Evolutionary conservation across 1,140 invertebrate species (phyloP).

Genomic region (Agrypnia vestita): DNA sequence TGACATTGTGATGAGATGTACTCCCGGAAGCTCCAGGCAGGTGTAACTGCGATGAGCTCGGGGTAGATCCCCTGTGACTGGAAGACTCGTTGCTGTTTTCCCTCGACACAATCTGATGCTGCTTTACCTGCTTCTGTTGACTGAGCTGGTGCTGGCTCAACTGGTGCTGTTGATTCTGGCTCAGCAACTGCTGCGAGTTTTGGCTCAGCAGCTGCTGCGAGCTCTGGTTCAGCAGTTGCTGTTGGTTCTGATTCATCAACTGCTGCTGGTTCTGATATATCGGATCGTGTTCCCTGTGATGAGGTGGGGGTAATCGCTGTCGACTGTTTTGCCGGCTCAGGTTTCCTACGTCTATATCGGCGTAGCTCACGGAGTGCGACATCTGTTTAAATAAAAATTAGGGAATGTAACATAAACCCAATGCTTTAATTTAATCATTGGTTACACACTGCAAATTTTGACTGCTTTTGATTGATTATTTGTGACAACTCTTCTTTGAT

Average conservation of each 20-base stretch:
- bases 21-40: slow-evolving; percentile 40
- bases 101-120: slow-evolving; percentile 52
- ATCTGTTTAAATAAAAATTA: slow-evolving; percentile 36
- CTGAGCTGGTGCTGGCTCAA: slow-evolving; percentile 71
- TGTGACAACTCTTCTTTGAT: too few species aligned
- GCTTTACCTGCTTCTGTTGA: slow-evolving; percentile 51
- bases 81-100: slow-evolving; percentile 58
- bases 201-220: slow-evolving; percentile 64
- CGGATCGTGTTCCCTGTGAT: slow-evolving; percentile 64
- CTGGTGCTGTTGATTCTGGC: slow-evolving; percentile 63
- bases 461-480: too few species aligned
- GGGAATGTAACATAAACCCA: background rate
- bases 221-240: slow-evolving; percentile 67
- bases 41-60: slow-evolving; percentile 52
- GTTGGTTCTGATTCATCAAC: slow-evolving; percentile 71
- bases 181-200: slow-evolving; percentile 47
- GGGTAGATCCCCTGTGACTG: slow-evolving; percentile 43
- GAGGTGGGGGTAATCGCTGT: slow-evolving; percentile 48
- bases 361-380: slow-evolving; percentile 45
- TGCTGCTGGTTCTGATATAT: slow-evolving; percentile 73
- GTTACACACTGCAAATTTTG: too few species aligned
- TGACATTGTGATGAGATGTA: slow-evolving; percentile 48
- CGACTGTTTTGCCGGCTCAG: slow-evolving; percentile 70
- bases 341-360: slow-evolving; percentile 65
- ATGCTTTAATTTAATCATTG: background rate